These are phyloP conservation scores for Leptinotarsa haldemani DNA, from an alignment of 2,888 invertebrate genomes.

Conservation along the genomic window DNA sequence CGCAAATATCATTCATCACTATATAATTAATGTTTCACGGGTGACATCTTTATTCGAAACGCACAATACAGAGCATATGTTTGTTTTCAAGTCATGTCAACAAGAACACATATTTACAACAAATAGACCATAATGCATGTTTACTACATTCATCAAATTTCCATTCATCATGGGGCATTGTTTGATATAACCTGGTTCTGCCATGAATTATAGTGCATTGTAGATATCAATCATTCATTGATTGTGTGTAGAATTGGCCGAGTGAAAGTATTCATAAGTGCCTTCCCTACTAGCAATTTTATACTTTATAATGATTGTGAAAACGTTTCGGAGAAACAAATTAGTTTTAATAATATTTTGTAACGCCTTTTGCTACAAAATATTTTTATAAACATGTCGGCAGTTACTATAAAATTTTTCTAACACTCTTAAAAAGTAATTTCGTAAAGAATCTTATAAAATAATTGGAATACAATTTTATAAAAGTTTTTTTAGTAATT, in stretches of 20 bases:
- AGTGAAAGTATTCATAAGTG: too few relatives aligned
- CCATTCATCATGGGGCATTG: neutral
- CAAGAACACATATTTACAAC: constrained; percentile 15
- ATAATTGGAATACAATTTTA: too few relatives aligned
- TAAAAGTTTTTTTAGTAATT: too few relatives aligned
- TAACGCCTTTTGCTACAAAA: too few relatives aligned
- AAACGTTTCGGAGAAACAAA: too few relatives aligned
- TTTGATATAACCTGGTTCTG: constrained; percentile 8
- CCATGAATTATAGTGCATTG: neutral
- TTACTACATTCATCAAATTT: constrained; percentile 11
- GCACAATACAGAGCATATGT: constrained; percentile 27
- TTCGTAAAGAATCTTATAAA: too few relatives aligned
- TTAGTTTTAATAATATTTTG: too few relatives aligned
- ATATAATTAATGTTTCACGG: neutral
- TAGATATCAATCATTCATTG: neutral
- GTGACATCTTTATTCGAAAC: constrained; percentile 4
- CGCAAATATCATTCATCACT: neutral
- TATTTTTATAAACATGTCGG: too few relatives aligned
- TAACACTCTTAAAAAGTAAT: too few relatives aligned
- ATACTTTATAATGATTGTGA: too few relatives aligned
- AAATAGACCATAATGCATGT: constrained; percentile 5
- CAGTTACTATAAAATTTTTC: too few relatives aligned
- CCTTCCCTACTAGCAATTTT: too few relatives aligned
- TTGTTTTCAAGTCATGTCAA: constrained; percentile 27
- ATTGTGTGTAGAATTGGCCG: neutral